Evolutionary conservation across 2,888 invertebrate genomes (phyloP).

Genomic region (Baronia brevicornis): DNA sequence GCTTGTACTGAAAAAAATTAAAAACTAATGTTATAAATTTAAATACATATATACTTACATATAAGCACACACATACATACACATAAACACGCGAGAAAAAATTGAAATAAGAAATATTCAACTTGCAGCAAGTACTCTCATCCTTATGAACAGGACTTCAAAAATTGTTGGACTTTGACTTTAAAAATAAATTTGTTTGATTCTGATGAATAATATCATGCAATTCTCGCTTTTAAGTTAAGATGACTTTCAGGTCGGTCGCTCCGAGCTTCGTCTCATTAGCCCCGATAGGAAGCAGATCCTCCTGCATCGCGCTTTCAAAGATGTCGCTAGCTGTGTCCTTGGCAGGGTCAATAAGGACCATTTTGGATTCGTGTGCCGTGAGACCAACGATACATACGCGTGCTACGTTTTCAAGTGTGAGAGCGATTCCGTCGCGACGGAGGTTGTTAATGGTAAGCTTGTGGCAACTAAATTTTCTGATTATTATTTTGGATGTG

Average conservation of each 20-base stretch:
- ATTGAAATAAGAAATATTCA: neutral
- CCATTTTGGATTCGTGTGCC: conserved; percentile 95
- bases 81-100: neutral
- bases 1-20: no score
- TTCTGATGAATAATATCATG: no score
- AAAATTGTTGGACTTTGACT: no score
- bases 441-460: conserved; percentile 84
- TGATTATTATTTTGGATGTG: no score
- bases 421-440: conserved; percentile 87
- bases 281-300: conserved; percentile 95
- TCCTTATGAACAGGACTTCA: no score
- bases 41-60: no score
- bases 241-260: conserved; percentile 80
- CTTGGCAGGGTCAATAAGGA: conserved; percentile 88
- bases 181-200: no score
- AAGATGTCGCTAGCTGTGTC: conserved; percentile 91
- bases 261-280: conserved; percentile 90
- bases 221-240: no score
- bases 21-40: no score
- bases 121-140: no score
- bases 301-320: conserved; percentile 89
- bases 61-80: no score
- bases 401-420: conserved; percentile 90
- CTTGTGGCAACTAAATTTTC: no score
- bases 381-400: conserved; percentile 81